Percentiles rank a stretch among this genome's conserved stretches.
phyloP scores from a whole-genome alignment of 2,113 vertebrate species.

The Romanogobio albipinnatus region DNA sequence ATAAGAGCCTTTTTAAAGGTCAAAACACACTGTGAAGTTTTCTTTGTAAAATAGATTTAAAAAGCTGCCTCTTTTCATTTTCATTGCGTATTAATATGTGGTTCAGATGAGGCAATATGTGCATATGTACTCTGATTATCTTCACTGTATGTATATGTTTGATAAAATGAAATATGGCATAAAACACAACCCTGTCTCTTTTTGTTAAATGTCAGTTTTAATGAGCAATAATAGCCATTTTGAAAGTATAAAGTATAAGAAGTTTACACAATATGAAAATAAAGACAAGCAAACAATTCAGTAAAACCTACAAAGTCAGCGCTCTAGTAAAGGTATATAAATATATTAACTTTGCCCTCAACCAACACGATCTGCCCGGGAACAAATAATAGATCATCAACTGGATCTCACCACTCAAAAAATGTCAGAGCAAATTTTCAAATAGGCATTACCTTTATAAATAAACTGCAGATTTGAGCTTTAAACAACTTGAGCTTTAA shows the following conservation, averaged over 20 bases:
- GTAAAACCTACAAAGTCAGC: not conserved
- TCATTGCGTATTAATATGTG: not conserved
- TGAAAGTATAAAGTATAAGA: not conserved
- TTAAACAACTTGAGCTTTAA: too few species aligned
- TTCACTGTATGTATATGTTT: not conserved
- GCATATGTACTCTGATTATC: not conserved
- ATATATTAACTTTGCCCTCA: too few species aligned
- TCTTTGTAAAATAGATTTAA: conserved; percentile 9
- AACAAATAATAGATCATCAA: too few species aligned
- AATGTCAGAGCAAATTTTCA: too few species aligned
- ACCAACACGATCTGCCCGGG: too few species aligned
- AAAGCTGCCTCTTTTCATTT: not conserved
- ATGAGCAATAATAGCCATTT: not conserved
- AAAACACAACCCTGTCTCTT: not conserved
- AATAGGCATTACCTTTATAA: too few species aligned
- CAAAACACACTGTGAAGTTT: conserved; percentile 6
- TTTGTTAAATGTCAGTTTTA: not conserved
- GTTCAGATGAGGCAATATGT: not conserved
- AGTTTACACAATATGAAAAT: not conserved
- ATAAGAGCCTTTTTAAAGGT: conserved; percentile 21
- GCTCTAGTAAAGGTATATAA: not conserved
- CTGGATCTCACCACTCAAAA: too few species aligned
- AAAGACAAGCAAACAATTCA: not conserved
- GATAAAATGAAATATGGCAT: not conserved
- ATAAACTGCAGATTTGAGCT: too few species aligned